These are phyloP conservation scores for Digitonthophagus gazella DNA, from an alignment of 2,888 invertebrate species.

Conservation along the genomic window DNA sequence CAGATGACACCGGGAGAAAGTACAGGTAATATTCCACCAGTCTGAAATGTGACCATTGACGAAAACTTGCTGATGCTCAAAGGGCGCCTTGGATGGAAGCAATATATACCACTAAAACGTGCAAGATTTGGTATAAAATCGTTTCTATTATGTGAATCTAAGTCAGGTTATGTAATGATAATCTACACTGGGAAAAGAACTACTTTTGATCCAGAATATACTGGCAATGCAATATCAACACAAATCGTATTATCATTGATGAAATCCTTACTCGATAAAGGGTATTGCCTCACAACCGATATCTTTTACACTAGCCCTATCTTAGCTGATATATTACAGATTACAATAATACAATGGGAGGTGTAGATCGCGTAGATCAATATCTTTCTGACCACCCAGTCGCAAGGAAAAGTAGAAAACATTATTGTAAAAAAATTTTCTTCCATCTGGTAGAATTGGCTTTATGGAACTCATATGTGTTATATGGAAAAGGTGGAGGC, in stretches of 20 bases:
- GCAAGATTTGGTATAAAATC: constrained; percentile 40
- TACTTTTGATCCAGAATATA: constrained; percentile 13
- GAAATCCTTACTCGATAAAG: constrained; percentile 17
- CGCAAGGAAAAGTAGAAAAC: constrained; percentile 16
- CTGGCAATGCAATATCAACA: background rate
- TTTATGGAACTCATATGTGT: constrained; percentile 21
- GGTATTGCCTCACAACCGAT: constrained; percentile 29
- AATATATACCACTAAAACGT: constrained; percentile 40
- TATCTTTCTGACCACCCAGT: constrained; percentile 7
- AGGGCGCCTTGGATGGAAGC: constrained; percentile 38
- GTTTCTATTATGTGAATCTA: constrained; percentile 39
- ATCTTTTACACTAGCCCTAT: constrained; percentile 34
- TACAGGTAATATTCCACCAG: too few species aligned
- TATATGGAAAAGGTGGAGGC: constrained; percentile 26
- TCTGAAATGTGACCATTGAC: constrained; percentile 35
- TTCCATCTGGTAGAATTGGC: constrained; percentile 21
- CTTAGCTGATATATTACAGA: constrained; percentile 31
- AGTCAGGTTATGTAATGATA: constrained; percentile 35
- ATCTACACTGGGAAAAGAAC: constrained; percentile 35
- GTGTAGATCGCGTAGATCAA: constrained; percentile 37
- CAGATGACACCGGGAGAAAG: too few species aligned
- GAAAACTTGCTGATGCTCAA: constrained; percentile 39
- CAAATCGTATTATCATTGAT: constrained; percentile 14
- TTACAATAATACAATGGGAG: constrained; percentile 38
- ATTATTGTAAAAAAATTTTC: constrained; percentile 22